Conservation (phyloP, 2,797 vertebrate genomes). For the Notoglanidium macrostoma region DNA sequence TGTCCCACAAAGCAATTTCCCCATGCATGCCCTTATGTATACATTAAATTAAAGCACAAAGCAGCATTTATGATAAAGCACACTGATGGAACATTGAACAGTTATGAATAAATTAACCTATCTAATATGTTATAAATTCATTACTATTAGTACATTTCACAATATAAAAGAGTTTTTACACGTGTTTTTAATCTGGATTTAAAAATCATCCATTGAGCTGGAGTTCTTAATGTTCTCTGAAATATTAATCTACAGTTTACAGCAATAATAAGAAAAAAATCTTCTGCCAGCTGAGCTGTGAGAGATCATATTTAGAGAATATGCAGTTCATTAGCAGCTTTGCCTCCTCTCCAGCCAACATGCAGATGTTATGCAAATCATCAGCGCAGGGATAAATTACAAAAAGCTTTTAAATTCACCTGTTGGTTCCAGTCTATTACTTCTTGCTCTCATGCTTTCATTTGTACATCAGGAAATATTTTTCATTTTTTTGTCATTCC, state of each 20-base stretch:
- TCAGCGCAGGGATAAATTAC: slow-evolving; percentile 22
- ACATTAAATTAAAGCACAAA: background rate
- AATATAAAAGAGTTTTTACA: background rate
- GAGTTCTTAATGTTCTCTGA: background rate
- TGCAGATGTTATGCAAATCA: slow-evolving; percentile 52
- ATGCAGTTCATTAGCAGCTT: slow-evolving; percentile 15
- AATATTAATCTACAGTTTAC: slow-evolving; percentile 7
- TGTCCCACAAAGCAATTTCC: background rate
- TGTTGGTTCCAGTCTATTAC: slow-evolving; percentile 27
- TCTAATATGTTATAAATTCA: background rate
- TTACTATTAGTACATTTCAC: background rate
- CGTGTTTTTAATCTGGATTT: slow-evolving; percentile 1
- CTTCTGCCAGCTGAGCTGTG: slow-evolving; percentile 14
- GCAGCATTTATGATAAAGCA: background rate
- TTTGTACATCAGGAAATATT: slow-evolving; percentile 12
- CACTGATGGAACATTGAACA: background rate
- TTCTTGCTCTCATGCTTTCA: slow-evolving; percentile 14
- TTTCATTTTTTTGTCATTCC: slow-evolving; percentile 18
- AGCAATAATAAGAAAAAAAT: slow-evolving; percentile 9
- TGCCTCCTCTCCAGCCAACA: slow-evolving; percentile 36
- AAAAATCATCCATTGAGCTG: background rate
- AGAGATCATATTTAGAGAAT: slow-evolving; percentile 31
- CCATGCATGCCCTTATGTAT: too few species aligned
- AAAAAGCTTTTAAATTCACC: slow-evolving; percentile 35
- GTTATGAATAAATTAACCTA: background rate